Conservation (phyloP, 1,140 invertebrate genomes). For the Trichonephila inaurata region DNA sequence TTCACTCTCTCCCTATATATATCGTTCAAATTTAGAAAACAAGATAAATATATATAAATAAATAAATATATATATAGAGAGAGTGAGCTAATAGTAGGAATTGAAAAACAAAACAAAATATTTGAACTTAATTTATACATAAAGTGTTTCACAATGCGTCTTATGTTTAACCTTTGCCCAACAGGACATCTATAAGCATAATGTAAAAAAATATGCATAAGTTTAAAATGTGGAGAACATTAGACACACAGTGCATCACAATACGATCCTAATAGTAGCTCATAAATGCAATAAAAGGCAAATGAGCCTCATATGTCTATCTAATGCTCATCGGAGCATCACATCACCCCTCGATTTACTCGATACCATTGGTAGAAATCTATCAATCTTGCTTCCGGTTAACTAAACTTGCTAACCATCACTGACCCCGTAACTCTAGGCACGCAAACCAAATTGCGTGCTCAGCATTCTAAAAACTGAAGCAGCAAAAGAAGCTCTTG, state of each 20-base stretch:
- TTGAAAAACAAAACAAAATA: too few relatives aligned
- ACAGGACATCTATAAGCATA: too few relatives aligned
- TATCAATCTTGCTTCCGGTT: not conserved
- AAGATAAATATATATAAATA: too few relatives aligned
- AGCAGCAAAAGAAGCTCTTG: not conserved
- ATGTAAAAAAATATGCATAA: too few relatives aligned
- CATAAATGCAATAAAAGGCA: not conserved
- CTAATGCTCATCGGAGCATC: not conserved
- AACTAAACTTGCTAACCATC: slow-evolving; percentile 13
- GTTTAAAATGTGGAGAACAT: too few relatives aligned
- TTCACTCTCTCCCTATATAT: too few relatives aligned
- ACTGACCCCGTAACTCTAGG: not conserved
- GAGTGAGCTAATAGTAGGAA: too few relatives aligned
- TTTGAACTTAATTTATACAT: too few relatives aligned
- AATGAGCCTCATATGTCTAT: not conserved
- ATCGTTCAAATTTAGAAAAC: too few relatives aligned
- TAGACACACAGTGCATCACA: not conserved
- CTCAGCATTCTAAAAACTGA: not conserved
- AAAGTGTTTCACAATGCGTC: too few relatives aligned
- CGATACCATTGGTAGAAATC: not conserved
- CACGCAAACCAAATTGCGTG: slow-evolving; percentile 1
- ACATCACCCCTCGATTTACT: not conserved
- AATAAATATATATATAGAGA: too few relatives aligned
- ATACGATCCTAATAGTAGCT: not conserved
- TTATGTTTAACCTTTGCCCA: too few relatives aligned